Conservation (phyloP, 2,113 vertebrate species). For the Mobula birostris region DNA sequence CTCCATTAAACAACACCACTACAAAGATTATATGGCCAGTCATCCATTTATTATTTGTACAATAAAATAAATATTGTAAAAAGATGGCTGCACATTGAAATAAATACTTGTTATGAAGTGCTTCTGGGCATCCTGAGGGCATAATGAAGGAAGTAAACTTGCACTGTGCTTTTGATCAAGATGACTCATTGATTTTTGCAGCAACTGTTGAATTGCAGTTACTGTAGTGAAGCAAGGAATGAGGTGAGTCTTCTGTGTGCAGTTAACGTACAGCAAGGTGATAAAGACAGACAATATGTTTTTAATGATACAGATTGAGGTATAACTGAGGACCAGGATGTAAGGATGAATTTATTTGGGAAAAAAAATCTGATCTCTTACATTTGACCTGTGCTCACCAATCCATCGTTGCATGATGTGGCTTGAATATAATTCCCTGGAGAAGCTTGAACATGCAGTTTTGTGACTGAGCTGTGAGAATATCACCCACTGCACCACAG, state of each 20-base stretch:
- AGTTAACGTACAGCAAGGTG: background rate
- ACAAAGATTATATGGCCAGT: background rate
- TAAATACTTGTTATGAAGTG: background rate
- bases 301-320: background rate
- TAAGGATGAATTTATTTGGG: background rate
- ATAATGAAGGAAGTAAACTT: background rate
- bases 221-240: background rate
- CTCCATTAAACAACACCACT: background rate
- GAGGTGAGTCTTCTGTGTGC: background rate
- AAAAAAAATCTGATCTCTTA: background rate
- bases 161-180: background rate
- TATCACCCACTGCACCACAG: background rate
- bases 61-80: background rate
- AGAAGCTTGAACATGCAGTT: background rate
- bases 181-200: background rate
- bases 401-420: background rate
- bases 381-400: background rate
- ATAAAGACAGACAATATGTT: background rate
- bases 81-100: background rate
- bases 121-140: background rate
- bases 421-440: background rate
- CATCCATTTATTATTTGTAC: background rate
- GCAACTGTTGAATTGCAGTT: background rate
- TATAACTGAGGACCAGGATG: background rate
- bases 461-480: background rate